Evolutionary conservation across 2,888 invertebrate species (phyloP).

Genomic region (Metacarcinus magister): DNA sequence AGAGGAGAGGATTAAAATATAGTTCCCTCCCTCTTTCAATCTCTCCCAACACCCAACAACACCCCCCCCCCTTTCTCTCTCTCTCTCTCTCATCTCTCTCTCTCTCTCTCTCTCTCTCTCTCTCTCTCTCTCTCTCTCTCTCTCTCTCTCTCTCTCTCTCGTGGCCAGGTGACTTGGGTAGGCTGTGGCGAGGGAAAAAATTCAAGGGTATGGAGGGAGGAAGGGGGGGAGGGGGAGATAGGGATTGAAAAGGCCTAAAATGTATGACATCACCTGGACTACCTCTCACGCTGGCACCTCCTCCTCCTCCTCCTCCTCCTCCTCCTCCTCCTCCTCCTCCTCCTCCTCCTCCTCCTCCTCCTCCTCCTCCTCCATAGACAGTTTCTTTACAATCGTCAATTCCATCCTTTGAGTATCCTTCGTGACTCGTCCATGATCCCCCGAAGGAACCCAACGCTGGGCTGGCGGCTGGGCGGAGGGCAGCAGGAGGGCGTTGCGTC

Average conservation of each 20-base stretch:
- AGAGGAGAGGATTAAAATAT: slow-evolving; percentile 37
- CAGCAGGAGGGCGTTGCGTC: not conserved
- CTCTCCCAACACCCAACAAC: not conserved
- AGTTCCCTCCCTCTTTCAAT: slow-evolving; percentile 46
- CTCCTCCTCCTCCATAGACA: not conserved
- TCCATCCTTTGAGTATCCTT: not conserved
- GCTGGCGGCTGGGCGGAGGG: not conserved
- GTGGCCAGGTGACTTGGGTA: not conserved
- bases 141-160: slow-evolving; percentile 19
- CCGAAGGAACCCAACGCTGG: not conserved
- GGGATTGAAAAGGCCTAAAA: slow-evolving; percentile 3
- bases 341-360: not conserved
- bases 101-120: slow-evolving; percentile 48
- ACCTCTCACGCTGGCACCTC: slow-evolving; percentile 29
- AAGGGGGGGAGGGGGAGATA: not conserved
- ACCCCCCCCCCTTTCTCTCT: not conserved
- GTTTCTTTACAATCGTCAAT: not conserved
- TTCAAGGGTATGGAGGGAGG: not conserved
- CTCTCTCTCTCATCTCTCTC: not conserved
- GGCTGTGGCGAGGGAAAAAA: not conserved
- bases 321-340: too few species aligned
- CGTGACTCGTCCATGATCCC: not conserved
- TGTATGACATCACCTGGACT: slow-evolving; percentile 31
- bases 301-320: slow-evolving; percentile 46
- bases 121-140: slow-evolving; percentile 38